Evolutionary conservation across 2,797 vertebrate species (phyloP).

Genomic region (Aotus griseimembra): DNA sequence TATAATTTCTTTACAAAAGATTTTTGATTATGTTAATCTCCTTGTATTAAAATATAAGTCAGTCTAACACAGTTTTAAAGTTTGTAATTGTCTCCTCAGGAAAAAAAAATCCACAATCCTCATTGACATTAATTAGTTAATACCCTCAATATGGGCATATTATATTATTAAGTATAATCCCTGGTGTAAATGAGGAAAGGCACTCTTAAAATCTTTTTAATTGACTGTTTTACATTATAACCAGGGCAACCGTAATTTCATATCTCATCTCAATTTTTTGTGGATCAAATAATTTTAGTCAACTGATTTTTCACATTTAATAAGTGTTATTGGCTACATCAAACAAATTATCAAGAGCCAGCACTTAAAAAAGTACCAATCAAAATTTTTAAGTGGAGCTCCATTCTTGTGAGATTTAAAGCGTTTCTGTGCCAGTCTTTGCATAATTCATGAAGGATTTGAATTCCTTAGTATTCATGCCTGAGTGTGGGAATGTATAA

Average conservation of each 20-base stretch:
- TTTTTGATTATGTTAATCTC: slow-evolving; percentile 60
- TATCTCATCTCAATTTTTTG: slow-evolving; percentile 35
- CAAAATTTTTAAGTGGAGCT: slow-evolving; percentile 42
- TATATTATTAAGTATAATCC: slow-evolving; percentile 71
- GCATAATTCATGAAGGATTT: slow-evolving; percentile 12
- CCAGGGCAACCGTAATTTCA: slow-evolving; percentile 71
- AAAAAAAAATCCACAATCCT: slow-evolving; percentile 42
- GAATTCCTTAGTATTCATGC: background rate
- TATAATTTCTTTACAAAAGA: slow-evolving; percentile 32
- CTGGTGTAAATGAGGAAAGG: slow-evolving; percentile 70
- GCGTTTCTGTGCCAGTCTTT: slow-evolving; percentile 5
- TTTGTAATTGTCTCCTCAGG: slow-evolving; percentile 53
- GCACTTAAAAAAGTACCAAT: slow-evolving; percentile 1
- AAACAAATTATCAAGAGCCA: slow-evolving; percentile 59
- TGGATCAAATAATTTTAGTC: slow-evolving; percentile 60
- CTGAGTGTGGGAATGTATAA: background rate
- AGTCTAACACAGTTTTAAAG: slow-evolving; percentile 42
- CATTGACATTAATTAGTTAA: slow-evolving; percentile 70
- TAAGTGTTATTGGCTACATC: slow-evolving; percentile 41
- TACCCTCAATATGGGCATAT: slow-evolving; percentile 61
- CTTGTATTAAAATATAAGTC: slow-evolving; percentile 65
- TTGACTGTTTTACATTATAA: slow-evolving; percentile 61
- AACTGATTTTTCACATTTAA: slow-evolving; percentile 53
- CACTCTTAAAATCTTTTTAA: slow-evolving; percentile 57
- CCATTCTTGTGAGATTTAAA: slow-evolving; percentile 24